Conservation (phyloP, 2,888 invertebrate species). For the Pelosia muscerda region DNA sequence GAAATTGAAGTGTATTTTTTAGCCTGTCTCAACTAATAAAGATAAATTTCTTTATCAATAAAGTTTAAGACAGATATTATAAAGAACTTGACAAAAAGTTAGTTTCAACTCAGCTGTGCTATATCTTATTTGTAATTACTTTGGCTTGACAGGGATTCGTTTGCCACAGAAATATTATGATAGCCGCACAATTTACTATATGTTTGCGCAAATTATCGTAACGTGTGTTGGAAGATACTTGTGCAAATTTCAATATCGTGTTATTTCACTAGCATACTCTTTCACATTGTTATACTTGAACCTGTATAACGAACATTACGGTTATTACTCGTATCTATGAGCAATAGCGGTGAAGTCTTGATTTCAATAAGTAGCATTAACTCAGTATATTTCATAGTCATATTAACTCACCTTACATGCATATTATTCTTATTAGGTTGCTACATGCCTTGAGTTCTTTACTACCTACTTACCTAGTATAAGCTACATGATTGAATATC, state of each 20-base stretch:
- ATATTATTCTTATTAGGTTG: background rate
- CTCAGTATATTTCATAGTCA: background rate
- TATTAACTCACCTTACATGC: background rate
- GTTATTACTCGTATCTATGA: too few species aligned
- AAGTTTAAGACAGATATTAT: slow-evolving; percentile 27
- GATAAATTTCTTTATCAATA: slow-evolving; percentile 29
- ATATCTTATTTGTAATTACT: slow-evolving; percentile 23
- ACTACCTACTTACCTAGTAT: background rate
- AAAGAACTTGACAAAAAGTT: slow-evolving; percentile 24
- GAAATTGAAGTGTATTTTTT: slow-evolving; percentile 34
- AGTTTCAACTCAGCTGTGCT: slow-evolving; percentile 21
- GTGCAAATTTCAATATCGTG: too few species aligned
- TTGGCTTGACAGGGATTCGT: background rate
- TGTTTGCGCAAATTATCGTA: too few species aligned
- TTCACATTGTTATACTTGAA: too few species aligned
- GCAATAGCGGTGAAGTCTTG: background rate
- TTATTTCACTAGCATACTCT: too few species aligned
- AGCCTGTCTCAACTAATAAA: slow-evolving; percentile 35
- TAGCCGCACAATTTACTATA: too few species aligned
- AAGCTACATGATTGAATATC: background rate
- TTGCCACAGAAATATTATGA: background rate
- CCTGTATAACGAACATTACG: too few species aligned
- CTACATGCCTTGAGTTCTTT: background rate
- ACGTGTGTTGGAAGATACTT: too few species aligned
- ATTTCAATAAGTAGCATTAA: background rate